Evolutionary conservation across 2,113 vertebrate species (phyloP).

Genomic region (Barbus barbus): DNA sequence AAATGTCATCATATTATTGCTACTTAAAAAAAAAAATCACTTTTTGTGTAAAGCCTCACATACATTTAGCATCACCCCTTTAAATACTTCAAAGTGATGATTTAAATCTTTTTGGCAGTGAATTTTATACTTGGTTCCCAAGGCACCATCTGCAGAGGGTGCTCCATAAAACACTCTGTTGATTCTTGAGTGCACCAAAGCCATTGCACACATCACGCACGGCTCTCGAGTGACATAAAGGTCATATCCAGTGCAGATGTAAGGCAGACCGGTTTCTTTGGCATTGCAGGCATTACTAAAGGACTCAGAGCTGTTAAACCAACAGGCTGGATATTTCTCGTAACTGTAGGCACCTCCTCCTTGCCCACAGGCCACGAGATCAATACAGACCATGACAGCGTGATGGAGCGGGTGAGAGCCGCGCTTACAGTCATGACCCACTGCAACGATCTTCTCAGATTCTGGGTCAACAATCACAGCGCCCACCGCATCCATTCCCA

Average conservation of each 20-base stretch:
- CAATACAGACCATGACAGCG: constrained; percentile 85
- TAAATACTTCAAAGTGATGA: constrained; percentile 84
- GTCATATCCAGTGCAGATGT: constrained; percentile 87
- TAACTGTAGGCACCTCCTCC: constrained; percentile 76
- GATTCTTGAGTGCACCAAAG: constrained; percentile 85
- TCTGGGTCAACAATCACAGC: constrained; percentile 77
- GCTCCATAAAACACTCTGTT: constrained; percentile 83
- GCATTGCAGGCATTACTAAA: background rate
- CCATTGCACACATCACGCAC: constrained; percentile 89
- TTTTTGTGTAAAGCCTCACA: constrained; percentile 67
- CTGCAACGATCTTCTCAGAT: constrained; percentile 71
- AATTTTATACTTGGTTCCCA: constrained; percentile 81
- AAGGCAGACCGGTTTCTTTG: constrained; percentile 62
- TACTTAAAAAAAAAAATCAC: background rate
- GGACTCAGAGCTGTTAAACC: constrained; percentile 13
- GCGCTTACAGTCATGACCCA: constrained; percentile 77
- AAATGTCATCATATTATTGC: background rate
- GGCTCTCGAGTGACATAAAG: constrained; percentile 86
- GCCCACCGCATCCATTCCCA: constrained; percentile 76
- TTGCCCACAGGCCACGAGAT: constrained; percentile 83
- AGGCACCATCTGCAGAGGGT: constrained; percentile 72
- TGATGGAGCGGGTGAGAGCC: constrained; percentile 75
- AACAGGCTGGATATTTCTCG: constrained; percentile 67
- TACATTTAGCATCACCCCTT: constrained; percentile 73
- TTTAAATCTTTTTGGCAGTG: constrained; percentile 81